Evolutionary conservation across 2,113 vertebrate genomes (phyloP).

Genomic region (Turnix velox): DNA sequence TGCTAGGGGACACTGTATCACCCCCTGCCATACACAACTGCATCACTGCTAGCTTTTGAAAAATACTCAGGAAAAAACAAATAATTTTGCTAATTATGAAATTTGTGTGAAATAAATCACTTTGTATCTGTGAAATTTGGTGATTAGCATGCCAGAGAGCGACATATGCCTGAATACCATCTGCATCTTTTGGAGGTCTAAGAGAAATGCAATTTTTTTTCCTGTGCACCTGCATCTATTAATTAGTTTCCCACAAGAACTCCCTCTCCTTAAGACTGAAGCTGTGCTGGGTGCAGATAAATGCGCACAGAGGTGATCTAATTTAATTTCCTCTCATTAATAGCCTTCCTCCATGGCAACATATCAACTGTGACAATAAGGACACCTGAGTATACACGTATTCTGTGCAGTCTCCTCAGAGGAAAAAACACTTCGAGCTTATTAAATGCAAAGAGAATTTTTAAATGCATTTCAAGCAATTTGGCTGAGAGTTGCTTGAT

Average conservation of each 20-base stretch:
- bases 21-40: background rate
- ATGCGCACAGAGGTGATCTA: slow-evolving; percentile 57
- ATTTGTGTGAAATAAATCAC: background rate
- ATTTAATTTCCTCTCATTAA: slow-evolving; percentile 71
- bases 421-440: background rate
- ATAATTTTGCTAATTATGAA: background rate
- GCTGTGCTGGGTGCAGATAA: slow-evolving; percentile 49
- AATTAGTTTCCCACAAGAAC: slow-evolving; percentile 66
- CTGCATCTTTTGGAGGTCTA: slow-evolving; percentile 19
- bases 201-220: slow-evolving; percentile 29
- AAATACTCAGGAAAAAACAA: background rate
- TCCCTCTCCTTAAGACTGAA: slow-evolving; percentile 34
- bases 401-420: background rate
- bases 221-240: slow-evolving; percentile 65
- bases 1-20: background rate
- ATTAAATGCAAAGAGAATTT: background rate
- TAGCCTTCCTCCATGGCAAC: slow-evolving; percentile 67
- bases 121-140: background rate
- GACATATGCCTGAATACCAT: background rate
- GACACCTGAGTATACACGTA: slow-evolving; percentile 52
- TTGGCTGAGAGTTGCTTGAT: background rate
- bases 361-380: slow-evolving; percentile 57
- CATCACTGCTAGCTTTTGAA: background rate
- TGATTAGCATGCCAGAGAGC: slow-evolving; percentile 45
- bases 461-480: background rate